Conservation (phyloP, 2,888 invertebrate species). For the Trissolcus japonicus region DNA sequence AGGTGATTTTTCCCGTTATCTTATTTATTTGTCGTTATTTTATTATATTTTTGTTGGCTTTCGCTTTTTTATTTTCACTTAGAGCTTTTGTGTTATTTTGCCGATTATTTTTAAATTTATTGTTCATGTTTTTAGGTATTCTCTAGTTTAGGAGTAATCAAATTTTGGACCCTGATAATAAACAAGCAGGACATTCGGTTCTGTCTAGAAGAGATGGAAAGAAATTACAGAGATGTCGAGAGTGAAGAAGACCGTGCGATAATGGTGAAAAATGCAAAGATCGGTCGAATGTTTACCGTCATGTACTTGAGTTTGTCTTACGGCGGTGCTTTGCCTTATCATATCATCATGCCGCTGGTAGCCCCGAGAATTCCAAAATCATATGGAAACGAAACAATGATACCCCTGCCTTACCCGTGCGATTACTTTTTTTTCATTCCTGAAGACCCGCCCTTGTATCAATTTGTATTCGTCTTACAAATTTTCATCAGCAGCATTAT, state of each 20-base stretch:
- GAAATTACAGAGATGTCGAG: conserved; percentile 64
- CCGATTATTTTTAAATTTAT: background rate
- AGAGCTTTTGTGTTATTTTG: too few relatives aligned
- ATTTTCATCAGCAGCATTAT: conserved; percentile 65
- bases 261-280: conserved; percentile 67
- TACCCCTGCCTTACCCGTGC: conserved; percentile 65
- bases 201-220: conserved; percentile 66
- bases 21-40: background rate
- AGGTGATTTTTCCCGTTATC: conserved; percentile 36
- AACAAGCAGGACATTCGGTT: conserved; percentile 64
- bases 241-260: conserved; percentile 65
- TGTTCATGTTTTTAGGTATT: conserved; percentile 61
- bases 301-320: conserved; percentile 68
- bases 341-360: conserved; percentile 67
- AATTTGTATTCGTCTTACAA: conserved; percentile 63
- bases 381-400: conserved; percentile 63
- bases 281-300: conserved; percentile 67
- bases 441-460: conserved; percentile 63
- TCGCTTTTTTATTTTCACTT: background rate
- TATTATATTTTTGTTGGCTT: background rate
- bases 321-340: conserved; percentile 70
- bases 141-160: conserved; percentile 67
- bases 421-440: conserved; percentile 65
- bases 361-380: conserved; percentile 61
- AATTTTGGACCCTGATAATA: conserved; percentile 69